Evolutionary conservation across 2,797 vertebrate species (phyloP).

Genomic region (Semaprochilodus insignis): DNA sequence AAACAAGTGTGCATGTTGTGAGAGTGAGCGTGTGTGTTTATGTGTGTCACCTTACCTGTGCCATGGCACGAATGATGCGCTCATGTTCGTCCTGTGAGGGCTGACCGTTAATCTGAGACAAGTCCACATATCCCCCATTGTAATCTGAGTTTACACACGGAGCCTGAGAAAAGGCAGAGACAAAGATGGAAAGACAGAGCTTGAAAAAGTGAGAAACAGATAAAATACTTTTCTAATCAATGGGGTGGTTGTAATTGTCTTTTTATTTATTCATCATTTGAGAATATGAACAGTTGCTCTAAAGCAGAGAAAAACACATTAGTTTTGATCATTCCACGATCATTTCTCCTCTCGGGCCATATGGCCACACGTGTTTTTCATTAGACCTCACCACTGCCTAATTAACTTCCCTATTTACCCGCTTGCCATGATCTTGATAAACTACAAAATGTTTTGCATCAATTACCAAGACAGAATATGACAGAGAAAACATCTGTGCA

Average conservation of each 20-base stretch:
- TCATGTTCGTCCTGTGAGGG: slow-evolving; percentile 85
- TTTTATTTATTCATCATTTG: slow-evolving; percentile 36
- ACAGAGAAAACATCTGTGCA: slow-evolving; percentile 36
- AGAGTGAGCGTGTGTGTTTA: neutral
- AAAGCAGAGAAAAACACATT: slow-evolving; percentile 34
- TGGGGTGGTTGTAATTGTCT: slow-evolving; percentile 33
- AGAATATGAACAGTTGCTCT: slow-evolving; percentile 42
- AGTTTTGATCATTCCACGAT: slow-evolving; percentile 50
- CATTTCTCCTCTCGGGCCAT: slow-evolving; percentile 48
- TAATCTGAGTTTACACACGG: slow-evolving; percentile 64
- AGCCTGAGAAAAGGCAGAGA: slow-evolving; percentile 36
- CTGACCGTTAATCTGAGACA: slow-evolving; percentile 78
- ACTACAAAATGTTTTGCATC: slow-evolving; percentile 35
- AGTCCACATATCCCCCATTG: slow-evolving; percentile 79
- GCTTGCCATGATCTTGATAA: slow-evolving; percentile 31
- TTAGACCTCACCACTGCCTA: slow-evolving; percentile 46
- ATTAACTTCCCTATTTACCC: slow-evolving; percentile 49
- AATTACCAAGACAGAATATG: slow-evolving; percentile 35
- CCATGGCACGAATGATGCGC: slow-evolving; percentile 88
- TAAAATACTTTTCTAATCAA: slow-evolving; percentile 23
- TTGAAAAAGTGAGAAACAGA: neutral
- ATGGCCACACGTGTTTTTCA: slow-evolving; percentile 50
- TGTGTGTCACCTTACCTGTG: slow-evolving; percentile 88
- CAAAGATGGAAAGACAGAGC: neutral
- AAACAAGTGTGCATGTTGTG: neutral